Evolutionary conservation across 2,888 invertebrate species (phyloP), one percentile per base, ranked within the genome.

Genomic region (Drosophila kokeensis): DNA sequence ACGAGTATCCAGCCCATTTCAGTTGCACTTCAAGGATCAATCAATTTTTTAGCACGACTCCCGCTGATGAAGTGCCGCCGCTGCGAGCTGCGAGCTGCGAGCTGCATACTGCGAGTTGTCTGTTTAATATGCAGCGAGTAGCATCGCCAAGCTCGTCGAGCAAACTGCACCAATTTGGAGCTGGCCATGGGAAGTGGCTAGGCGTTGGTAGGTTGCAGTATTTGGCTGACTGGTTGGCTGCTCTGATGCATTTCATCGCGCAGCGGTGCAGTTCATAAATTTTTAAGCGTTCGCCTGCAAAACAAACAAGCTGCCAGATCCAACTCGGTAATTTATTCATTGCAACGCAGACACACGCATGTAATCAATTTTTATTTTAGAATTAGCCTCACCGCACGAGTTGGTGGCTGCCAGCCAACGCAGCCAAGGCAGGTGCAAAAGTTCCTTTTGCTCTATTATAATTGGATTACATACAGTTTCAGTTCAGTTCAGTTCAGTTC

Each of bases 311-410:
- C 34, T 73, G 67, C 55, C 53, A 78, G 65, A 15, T 24, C 45
- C 32, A 54, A 49, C 58, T 55, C 62, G 54, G 59, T 73, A 71
- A 77, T 74, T 73, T 70, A 82, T 82, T 72, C 75, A 77, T 73
- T 79, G 79, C 82, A 34, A 58, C 59, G 54, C 38, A 73, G 81
- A 69, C 79, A 64, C 79, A 89, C 89, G 89, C 89, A 84, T 82
- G 75, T 84, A 87, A 87, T 87, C 87, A 87, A 87, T 87, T 87
- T 86, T 89, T 85, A 88, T 85, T 83, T 88, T 85, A 86, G 85
- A 86, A 69, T 77, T 27, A 50, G 50, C 76, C 80, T 67, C 74
- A n/a, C n/a, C n/a, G 45, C 73, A 68, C 66, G 72, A 52, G 61
- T 45, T 45, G 73, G 60, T 48, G 61, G 53, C 67, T 32, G n/a